Percentiles rank a stretch among this genome's conserved stretches.
phyloP scores from a whole-genome alignment of 2,888 invertebrate species.

The Drosophila neutralis region DNA sequence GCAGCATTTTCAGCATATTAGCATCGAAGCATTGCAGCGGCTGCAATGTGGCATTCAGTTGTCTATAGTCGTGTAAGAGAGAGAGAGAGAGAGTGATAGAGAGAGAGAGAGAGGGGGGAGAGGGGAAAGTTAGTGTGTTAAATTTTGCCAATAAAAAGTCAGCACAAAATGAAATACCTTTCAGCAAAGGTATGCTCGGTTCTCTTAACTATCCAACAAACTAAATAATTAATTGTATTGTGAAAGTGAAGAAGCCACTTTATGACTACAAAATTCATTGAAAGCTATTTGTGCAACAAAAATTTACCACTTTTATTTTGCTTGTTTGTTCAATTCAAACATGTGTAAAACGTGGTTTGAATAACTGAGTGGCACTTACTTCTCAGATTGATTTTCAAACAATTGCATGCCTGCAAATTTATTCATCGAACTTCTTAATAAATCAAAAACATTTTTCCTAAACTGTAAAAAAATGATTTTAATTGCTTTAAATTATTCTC shows the following conservation, averaged over 20 bases:
- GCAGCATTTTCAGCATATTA: conserved; percentile 84
- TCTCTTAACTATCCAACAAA: conserved; percentile 7
- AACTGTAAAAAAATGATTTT: background rate
- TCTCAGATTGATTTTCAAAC: background rate
- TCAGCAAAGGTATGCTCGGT: background rate
- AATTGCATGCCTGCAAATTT: background rate
- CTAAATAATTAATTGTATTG: background rate
- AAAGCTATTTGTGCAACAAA: background rate
- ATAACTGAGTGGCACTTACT: background rate
- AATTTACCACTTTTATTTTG: background rate
- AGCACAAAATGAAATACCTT: conserved; percentile 29
- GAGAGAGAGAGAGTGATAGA: background rate
- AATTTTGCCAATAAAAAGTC: conserved; percentile 31
- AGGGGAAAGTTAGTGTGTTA: conserved; percentile 1
- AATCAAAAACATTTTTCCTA: background rate
- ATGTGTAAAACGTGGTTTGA: background rate
- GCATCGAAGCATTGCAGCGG: conserved; percentile 83
- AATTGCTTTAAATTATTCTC: too few species aligned
- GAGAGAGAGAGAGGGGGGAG: background rate
- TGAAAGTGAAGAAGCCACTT: background rate
- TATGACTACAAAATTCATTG: background rate
- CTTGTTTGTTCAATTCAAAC: background rate
- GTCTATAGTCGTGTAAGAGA: conserved; percentile 63
- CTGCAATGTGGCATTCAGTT: conserved; percentile 84
- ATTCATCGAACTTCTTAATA: background rate